Base-by-base conservation (phyloP, 2,797 vertebrate genomes). In the Selene dorsalis region DNA sequence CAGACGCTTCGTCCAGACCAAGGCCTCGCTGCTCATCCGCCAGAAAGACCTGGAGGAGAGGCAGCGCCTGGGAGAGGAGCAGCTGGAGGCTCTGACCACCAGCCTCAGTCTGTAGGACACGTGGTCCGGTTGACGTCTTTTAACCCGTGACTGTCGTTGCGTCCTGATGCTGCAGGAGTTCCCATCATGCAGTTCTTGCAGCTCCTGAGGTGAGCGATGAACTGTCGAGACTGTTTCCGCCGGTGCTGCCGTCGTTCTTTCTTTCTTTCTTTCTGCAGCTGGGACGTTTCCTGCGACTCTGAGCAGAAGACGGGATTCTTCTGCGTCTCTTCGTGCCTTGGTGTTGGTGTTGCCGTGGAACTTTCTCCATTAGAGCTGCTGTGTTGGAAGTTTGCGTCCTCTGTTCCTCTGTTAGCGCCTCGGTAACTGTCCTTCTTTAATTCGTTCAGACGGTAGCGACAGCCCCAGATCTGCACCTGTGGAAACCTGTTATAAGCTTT, bases 11-110 rank as follows among this genome's bases (percentile, higher is more conserved):
- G 88, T 98, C 7, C 96, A 96, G 32, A 93, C 94, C 89, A 98
- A 96, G 92, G 96, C 96, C 2, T 96, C 95, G 0, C 82, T 98
- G 82, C 92, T 99, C 80, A 97, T 98, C 67, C 95, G 94, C 38
- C 96, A 96, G 92, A 98, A 97, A 87, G 95, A 97, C 91, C 93
- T 99, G 1, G 97, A 99, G 2, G 98, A 98, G 86, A 95, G 94
- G 76, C 95, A 96, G 79, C 93, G 93, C 69, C 91, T 97, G 82
- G 93, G 94, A 0, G 93, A 98, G 88, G 97, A 98, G 77, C 98
- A 98, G 64, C 91, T 98, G 71, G 96, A 97, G 72, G 92, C 86
- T 0, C 86, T 99, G 0, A 75, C 93, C 57, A 89, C 86, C 80
- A 96, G 92, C 75, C 81, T 90, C 14, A 41, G n/a, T 30, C 76